Percentiles rank a stretch among this genome's conserved stretches.
Evolutionary conservation across 2,888 invertebrate genomes (phyloP).

Genomic region (Cataglyphis altisquamis): DNA sequence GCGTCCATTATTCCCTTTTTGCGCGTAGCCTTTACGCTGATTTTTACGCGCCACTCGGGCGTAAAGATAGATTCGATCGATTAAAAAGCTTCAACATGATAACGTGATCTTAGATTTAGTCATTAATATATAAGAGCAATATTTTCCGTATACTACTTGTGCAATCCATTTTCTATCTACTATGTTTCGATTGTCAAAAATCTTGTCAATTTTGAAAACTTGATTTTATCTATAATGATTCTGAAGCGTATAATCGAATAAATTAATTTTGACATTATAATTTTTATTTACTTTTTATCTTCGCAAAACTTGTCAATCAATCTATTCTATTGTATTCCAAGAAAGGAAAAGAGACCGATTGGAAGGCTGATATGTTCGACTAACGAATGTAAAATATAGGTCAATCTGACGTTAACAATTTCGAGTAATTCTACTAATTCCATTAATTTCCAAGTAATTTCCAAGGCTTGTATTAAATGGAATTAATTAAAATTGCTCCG

Average conservation of each 20-base stretch:
- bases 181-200: not conserved
- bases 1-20: slow-evolving; percentile 44
- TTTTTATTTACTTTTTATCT: not conserved
- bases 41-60: slow-evolving; percentile 23
- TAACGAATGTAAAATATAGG: not conserved
- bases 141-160: not conserved
- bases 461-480: not conserved
- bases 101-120: not conserved
- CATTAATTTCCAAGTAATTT: not conserved
- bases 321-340: not conserved
- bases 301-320: not conserved
- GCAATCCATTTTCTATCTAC: not conserved
- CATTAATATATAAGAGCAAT: not conserved
- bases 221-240: not conserved
- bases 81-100: slow-evolving; percentile 19
- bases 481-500: not conserved
- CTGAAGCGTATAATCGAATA: not conserved
- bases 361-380: not conserved
- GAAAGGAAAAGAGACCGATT: not conserved
- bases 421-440: not conserved
- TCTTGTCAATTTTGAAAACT: not conserved
- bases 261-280: not conserved
- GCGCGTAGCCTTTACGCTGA: not conserved
- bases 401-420: not conserved
- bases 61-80: slow-evolving; percentile 17